Conservation (phyloP, 2,888 invertebrate species). For the Emesis russula region DNA sequence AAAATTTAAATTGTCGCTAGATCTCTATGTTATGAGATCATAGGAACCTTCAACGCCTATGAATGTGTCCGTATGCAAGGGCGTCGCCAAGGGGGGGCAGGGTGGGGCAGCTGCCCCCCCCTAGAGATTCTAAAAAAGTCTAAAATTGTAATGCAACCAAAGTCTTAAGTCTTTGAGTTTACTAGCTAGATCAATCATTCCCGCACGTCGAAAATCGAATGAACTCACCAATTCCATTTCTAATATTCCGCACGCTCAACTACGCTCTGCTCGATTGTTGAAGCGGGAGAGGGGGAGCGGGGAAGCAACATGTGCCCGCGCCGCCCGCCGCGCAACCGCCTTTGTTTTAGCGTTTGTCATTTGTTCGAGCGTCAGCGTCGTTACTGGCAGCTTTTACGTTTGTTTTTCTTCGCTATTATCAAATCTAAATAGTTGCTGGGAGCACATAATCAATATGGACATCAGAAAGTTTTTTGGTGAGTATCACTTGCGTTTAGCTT, state of each 20-base stretch:
- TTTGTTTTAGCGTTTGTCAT: constrained; percentile 28
- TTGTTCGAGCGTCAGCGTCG: constrained; percentile 36
- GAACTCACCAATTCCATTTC: constrained; percentile 16
- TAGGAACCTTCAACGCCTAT: too few species aligned
- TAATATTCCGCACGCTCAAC: constrained; percentile 29
- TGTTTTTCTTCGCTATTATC: constrained; percentile 54
- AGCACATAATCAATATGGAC: constrained; percentile 58
- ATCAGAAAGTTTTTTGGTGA: constrained; percentile 42
- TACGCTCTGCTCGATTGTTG: constrained; percentile 42
- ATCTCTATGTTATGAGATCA: too few species aligned
- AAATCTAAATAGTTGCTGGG: constrained; percentile 57
- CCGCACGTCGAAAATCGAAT: constrained; percentile 23
- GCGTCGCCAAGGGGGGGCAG: too few species aligned
- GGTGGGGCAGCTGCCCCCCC: too few species aligned
- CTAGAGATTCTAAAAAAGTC: too few species aligned
- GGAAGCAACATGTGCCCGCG: constrained; percentile 46
- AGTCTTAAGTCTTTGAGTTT: constrained; percentile 2
- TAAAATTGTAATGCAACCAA: neutral
- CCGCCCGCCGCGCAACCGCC: constrained; percentile 35
- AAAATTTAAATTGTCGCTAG: too few species aligned
- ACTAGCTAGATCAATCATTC: constrained; percentile 11
- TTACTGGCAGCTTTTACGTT: constrained; percentile 52
- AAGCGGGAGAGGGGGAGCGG: constrained; percentile 54
- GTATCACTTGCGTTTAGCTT: constrained; percentile 23
- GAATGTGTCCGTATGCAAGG: too few species aligned